Evolutionary conservation across 2,113 vertebrate genomes (phyloP).

Genomic region (Conger conger): DNA sequence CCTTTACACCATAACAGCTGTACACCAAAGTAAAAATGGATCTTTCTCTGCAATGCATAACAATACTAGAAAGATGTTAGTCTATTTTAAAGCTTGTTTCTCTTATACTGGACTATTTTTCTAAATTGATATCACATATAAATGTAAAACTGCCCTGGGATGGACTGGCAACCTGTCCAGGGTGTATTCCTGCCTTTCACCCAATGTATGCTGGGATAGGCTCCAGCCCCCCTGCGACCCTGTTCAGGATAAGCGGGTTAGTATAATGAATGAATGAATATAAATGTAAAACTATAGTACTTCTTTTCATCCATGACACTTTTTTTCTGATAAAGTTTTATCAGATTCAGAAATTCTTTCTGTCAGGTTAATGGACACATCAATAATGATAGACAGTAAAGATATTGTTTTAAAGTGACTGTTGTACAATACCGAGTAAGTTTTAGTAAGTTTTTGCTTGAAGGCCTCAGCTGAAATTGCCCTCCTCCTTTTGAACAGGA

Average conservation of each 20-base stretch:
- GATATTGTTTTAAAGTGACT: slow-evolving; percentile 33
- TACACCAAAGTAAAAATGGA: too few relatives aligned
- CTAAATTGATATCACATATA: background rate
- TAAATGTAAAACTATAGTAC: slow-evolving; percentile 9
- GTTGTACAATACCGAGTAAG: slow-evolving; percentile 34
- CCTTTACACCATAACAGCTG: background rate
- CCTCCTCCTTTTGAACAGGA: slow-evolving; percentile 55
- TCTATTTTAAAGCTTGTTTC: background rate
- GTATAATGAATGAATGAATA: too few relatives aligned
- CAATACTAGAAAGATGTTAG: too few relatives aligned
- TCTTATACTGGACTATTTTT: background rate
- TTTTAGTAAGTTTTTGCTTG: slow-evolving; percentile 45
- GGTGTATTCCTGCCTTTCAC: too few relatives aligned
- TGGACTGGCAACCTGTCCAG: too few relatives aligned
- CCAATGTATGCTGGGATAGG: too few relatives aligned
- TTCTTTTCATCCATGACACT: background rate
- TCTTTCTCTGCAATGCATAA: too few relatives aligned
- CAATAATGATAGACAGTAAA: slow-evolving; percentile 45
- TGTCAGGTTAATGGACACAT: slow-evolving; percentile 33
- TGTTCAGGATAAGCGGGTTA: too few relatives aligned
- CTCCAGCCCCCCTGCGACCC: too few relatives aligned
- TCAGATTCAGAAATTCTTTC: slow-evolving; percentile 6
- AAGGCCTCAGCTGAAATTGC: slow-evolving; percentile 45
- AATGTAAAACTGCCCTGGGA: slow-evolving; percentile 27
- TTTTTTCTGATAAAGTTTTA: too few relatives aligned